Evolutionary conservation across 2,888 invertebrate genomes (phyloP), one percentile per base, ranked within the genome.

Genomic region (Drosophila tripunctata): DNA sequence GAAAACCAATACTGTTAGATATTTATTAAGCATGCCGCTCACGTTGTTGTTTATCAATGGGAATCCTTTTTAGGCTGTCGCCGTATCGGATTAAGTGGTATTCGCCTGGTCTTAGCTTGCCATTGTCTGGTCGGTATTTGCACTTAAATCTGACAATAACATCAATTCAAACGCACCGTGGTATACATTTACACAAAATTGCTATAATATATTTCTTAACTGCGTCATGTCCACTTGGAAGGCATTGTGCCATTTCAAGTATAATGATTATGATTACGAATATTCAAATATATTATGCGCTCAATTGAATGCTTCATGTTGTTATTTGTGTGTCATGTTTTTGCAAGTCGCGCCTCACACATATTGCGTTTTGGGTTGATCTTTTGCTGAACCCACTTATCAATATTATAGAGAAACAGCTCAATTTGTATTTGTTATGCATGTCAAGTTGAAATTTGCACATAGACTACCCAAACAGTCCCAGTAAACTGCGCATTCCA

Each of bases 381-480:
- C 27, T 77, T 70, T 22, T 19, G 55, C 35, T 83, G 78, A 83
- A 74, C 78, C 57, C 27, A 8, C 30, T 30, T 38, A 72, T 72
- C 72, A 65, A 54, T 35, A 38, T 14, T 35, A 19, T 19, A 52
- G 24, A 40, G 17, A 33, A 40, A 8, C 60, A 48, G 54, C 65
- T 75, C 66, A 76, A 78, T 78, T 82, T 79, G 67, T 61, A 70
- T 80, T 74, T 67, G 52, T 83, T 83, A 78, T 78, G 83, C 83
- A 78, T 76, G 64, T 57, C 61, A 24, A 57, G 74, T 44, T 66
- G 48, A 56, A 73, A 70, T 77, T 77, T 70, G 78, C 69, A 70
- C 64, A 50, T 61, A 41, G 50, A 48, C 38, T 19, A 31, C 47
- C n/a, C 3, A 50, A 15, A n/a, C 40, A 41, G 50, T 19, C 7